Percentiles rank a stretch among this genome's conserved stretches.
Evolutionary conservation across 92 coral and sea anemone species (phyloP).

Genomic region (Porites divaricata): DNA sequence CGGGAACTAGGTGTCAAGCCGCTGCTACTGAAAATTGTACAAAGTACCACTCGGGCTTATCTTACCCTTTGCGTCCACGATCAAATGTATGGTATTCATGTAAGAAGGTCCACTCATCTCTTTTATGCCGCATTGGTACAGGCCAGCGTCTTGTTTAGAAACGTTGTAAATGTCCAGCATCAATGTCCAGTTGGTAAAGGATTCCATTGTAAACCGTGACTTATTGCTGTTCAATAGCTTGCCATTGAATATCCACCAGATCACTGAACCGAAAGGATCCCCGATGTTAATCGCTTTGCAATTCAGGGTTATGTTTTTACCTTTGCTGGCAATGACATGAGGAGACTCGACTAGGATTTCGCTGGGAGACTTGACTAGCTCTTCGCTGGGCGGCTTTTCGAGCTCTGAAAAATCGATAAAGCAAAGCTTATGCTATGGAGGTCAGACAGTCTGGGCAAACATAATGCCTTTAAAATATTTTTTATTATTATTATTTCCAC

Average conservation of each 20-base stretch:
- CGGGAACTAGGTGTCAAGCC: no score
- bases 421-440: no score
- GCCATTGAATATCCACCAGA: conserved; percentile 14
- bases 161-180: conserved; percentile 20
- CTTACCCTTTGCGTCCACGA: conserved; percentile 38
- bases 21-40: no score
- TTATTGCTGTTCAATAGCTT: background rate
- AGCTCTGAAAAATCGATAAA: no score
- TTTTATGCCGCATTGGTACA: background rate
- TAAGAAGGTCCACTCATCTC: background rate
- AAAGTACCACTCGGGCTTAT: no score
- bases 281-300: background rate
- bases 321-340: conserved; percentile 5
- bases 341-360: background rate
- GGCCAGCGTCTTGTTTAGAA: conserved; percentile 28
- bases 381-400: background rate
- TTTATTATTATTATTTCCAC: no score
- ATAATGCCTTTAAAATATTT: no score
- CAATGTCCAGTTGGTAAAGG: background rate
- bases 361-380: background rate
- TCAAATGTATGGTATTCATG: conserved; percentile 2
- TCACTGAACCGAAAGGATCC: background rate
- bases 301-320: conserved; percentile 12
- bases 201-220: background rate
- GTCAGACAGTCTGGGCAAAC: no score